phyloP scores from a whole-genome alignment of 2,888 invertebrate species.

The Belgica antarctica region DNA sequence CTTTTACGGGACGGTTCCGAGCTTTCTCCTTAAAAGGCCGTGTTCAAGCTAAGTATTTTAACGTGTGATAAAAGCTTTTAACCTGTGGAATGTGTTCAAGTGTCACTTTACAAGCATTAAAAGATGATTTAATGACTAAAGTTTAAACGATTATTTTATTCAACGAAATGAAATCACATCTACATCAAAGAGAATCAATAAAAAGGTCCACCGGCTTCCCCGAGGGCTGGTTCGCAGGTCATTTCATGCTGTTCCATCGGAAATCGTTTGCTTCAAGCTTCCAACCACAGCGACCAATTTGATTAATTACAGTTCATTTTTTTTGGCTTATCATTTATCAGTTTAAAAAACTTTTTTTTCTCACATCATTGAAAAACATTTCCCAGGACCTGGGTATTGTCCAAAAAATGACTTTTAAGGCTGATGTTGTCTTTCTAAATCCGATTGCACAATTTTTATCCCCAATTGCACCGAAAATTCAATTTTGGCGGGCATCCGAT shows the following conservation, averaged over 20 bases:
- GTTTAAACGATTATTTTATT: conserved; percentile 9
- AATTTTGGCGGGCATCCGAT: no score
- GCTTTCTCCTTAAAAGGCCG: no score
- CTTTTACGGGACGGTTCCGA: no score
- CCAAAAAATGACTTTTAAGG: conserved; percentile 34
- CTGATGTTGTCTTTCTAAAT: conserved; percentile 40
- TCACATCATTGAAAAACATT: background rate
- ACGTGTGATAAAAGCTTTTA: no score
- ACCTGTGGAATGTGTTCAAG: no score
- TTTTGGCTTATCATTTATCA: conserved; percentile 4
- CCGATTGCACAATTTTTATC: conserved; percentile 24
- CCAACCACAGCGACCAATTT: background rate
- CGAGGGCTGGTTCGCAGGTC: no score
- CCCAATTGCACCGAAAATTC: no score
- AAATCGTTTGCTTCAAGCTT: conserved; percentile 2
- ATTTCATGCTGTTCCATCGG: no score
- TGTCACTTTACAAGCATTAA: no score
- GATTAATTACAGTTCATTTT: background rate
- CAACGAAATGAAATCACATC: conserved; percentile 26
- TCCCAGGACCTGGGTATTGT: conserved; percentile 19
- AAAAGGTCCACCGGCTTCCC: background rate
- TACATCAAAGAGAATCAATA: conserved; percentile 20
- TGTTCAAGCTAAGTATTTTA: no score
- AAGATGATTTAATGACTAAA: no score
- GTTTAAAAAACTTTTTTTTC: conserved; percentile 1